These are phyloP conservation scores for Peromyscus eremicus DNA, from an alignment of 2,797 vertebrate species.

Conservation along the genomic window DNA sequence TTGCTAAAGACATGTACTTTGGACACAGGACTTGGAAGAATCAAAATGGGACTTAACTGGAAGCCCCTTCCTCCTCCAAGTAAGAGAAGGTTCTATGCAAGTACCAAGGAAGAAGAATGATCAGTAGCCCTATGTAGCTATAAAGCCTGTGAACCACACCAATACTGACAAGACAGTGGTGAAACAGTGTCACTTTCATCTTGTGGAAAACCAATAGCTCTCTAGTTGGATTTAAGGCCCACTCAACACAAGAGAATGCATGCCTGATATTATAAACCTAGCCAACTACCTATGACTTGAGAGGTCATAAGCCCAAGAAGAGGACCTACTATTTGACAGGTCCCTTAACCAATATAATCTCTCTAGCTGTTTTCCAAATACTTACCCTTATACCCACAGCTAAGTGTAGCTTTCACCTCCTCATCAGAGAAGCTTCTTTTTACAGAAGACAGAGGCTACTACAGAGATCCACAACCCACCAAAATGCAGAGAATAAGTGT, in stretches of 20 bases:
- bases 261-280: background rate
- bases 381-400: background rate
- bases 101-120: no score
- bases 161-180: no score
- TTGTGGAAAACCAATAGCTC: no score
- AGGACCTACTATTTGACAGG: background rate
- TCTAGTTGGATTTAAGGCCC: no score
- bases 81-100: no score
- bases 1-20: no score
- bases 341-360: background rate
- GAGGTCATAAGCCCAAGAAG: background rate
- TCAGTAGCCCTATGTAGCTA: no score
- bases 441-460: background rate
- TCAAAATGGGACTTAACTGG: no score
- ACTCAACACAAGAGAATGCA: background rate
- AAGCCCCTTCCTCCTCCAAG: no score
- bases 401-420: background rate
- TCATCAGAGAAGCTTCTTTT: background rate
- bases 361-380: background rate
- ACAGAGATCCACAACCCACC: background rate
- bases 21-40: no score
- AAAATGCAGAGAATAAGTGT: background rate
- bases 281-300: background rate
- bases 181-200: no score
- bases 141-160: no score